phyloP scores from a whole-genome alignment of 2,797 vertebrate genomes.

The Squalus acanthias region DNA sequence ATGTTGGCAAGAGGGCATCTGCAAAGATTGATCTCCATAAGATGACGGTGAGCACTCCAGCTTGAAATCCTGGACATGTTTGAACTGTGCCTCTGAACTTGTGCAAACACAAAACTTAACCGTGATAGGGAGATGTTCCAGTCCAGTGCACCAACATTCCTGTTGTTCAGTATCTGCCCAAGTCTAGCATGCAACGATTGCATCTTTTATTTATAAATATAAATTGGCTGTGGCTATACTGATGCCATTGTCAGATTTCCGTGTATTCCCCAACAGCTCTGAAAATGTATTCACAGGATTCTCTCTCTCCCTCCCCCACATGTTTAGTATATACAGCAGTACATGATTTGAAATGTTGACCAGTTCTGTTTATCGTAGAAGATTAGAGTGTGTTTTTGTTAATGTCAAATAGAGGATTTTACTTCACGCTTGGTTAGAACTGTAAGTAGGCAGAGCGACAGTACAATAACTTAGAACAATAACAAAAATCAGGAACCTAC shows the following conservation, averaged over 20 bases:
- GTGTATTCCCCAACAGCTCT: background rate
- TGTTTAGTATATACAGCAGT: background rate
- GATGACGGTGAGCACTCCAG: background rate
- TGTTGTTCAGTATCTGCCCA: background rate
- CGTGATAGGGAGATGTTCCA: background rate
- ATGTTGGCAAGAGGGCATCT: background rate
- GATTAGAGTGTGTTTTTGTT: background rate
- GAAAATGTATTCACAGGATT: background rate
- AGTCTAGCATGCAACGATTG: background rate
- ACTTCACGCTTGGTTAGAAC: background rate
- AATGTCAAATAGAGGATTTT: background rate
- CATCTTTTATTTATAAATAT: background rate
- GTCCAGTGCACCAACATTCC: background rate
- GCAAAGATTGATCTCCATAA: background rate
- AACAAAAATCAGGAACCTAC: background rate
- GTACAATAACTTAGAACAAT: background rate
- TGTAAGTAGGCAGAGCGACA: background rate
- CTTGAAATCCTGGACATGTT: background rate
- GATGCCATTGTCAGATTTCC: background rate
- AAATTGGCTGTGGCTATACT: background rate
- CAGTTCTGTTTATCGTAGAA: background rate
- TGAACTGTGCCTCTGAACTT: background rate
- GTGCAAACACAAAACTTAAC: background rate
- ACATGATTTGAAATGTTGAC: background rate
- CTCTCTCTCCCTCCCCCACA: background rate